Evolutionary conservation across 2,888 invertebrate genomes (phyloP), one percentile per base, ranked within the genome.

Genomic region (Drosophila buzzatii): DNA sequence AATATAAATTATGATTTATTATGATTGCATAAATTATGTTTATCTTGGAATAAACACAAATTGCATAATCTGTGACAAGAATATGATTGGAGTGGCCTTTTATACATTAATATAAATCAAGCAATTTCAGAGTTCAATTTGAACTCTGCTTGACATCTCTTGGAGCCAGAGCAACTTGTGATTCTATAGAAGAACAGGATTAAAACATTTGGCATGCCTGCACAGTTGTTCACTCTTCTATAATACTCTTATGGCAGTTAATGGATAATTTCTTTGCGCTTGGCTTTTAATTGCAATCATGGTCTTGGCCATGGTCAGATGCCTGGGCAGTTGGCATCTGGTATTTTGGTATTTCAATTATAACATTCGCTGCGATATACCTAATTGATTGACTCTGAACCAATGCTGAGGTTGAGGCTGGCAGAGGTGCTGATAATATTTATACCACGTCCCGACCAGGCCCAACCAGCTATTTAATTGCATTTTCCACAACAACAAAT

Each of bases 371-470:
- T 60, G 75, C 76, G 81, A 80, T 81, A 73, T 76, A 79, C 77
- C 77, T 88, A 85, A 87, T 87, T 87, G 86, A 87, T 88, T 87
- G 87, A 85, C 73, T 51, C 51, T 77, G 56, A 58, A 58, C 47
- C 59, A 47, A 31, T 45, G 51, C 49, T 37, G 62, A 41, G 42
- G 47, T 37, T 35, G 62, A 27, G 59, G 49, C 31, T 18, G 65
- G 65, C 47, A 35, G 70, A 84, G 87, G 85, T 84, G 87, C 80
- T 79, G 85, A 85, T 85, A 76, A 85, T 79, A 87, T 81, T 78
- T 83, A 73, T 76, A 71, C 76, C 84, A 86, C 72, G 81, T 84
- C 64, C 77, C 77, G 59, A 73, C 77, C 75, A 64, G 75, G 23
- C 14, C 20, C 58, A 63, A 77, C 73, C 63, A 78, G 81, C 83